Base-by-base conservation (phyloP, 1,140 invertebrate species). In the Drosophila guanche region DNA sequence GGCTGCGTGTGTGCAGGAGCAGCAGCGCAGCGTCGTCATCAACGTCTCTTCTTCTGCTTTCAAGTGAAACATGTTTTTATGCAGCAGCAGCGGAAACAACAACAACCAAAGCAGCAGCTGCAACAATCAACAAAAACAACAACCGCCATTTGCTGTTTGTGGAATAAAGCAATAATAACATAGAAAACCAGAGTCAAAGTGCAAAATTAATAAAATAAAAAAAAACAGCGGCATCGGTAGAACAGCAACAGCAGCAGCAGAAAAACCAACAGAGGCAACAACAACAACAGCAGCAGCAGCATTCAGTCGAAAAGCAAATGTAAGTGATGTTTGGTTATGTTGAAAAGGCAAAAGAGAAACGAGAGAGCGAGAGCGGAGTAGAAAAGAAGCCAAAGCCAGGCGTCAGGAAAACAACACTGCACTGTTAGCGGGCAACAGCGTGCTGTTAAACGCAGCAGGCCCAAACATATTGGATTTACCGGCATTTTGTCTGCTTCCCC, bases 51-150 rank as follows among this genome's bases (percentile, higher is more conserved):
- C 63, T 66, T 58, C 27, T 48, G 57, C 59, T 63, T 67, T 47
- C 20, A 70, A 53, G 68, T 71, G 68, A 71, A 71, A 71, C 68
- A 71, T 71, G 65, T 71, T 71, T 71, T 70, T 70, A 56, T 71
- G 66, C 51, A 41, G 55, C 56, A 72, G 41, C 65, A 53, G 42
- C 46, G 12, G 3, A 3, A 51, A 51, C 60, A 62, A 22, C 46
- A 48, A 63, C 29, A 63, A 37, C 53, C 29, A 29, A 37, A 43
- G 33, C 43, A 43, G 48, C 68, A 53, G 53, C 56, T 70, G 55
- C 52, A 54, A 14, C 27, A 55, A 67, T n/a, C 63, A 20, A 58
- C 56, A 61, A 54, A 27, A 72, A 48, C 55, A 53, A n/a, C 50
- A 71, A 42, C 37, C 14, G 22, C 37, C 58, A 33, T 27, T 52